Evolutionary conservation across 1,140 invertebrate species (phyloP).

Genomic region (Bathynomus jamesi): DNA sequence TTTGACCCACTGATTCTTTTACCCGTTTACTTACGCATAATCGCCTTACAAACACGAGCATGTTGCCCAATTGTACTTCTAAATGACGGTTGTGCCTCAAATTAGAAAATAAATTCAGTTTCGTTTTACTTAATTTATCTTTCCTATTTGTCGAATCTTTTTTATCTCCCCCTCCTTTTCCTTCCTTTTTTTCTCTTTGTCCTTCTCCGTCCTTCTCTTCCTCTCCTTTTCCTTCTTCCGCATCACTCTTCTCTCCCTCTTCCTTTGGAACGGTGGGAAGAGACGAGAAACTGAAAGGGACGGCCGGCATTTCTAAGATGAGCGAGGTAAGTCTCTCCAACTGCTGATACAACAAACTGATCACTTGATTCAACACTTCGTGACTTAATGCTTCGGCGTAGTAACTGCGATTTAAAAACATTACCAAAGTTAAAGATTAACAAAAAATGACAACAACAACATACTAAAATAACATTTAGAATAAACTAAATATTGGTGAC

Average conservation of each 20-base stretch:
- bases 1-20: conserved; percentile 45
- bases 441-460: too few relatives aligned
- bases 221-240: too few relatives aligned
- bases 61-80: conserved; percentile 47
- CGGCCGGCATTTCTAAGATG: too few relatives aligned
- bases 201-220: conserved; percentile 10
- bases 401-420: conserved; percentile 14
- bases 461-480: too few relatives aligned
- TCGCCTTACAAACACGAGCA: conserved; percentile 51
- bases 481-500: too few relatives aligned
- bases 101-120: too few relatives aligned
- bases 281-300: too few relatives aligned
- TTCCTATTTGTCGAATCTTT: too few relatives aligned
- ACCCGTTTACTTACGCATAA: conserved; percentile 46
- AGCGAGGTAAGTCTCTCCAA: conserved; percentile 24
- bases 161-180: conserved; percentile 20
- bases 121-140: too few relatives aligned
- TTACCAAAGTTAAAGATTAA: too few relatives aligned
- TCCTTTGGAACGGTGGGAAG: too few relatives aligned
- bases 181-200: conserved; percentile 12
- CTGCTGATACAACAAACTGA: conserved; percentile 26
- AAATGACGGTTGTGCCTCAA: conserved; percentile 20
- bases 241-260: background rate
- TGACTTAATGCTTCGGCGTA: conserved; percentile 28
- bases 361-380: conserved; percentile 21